Percentiles rank a stretch among this genome's conserved stretches.
Conservation (phyloP, 2,888 invertebrate species). For the Lapara coniferarum region DNA sequence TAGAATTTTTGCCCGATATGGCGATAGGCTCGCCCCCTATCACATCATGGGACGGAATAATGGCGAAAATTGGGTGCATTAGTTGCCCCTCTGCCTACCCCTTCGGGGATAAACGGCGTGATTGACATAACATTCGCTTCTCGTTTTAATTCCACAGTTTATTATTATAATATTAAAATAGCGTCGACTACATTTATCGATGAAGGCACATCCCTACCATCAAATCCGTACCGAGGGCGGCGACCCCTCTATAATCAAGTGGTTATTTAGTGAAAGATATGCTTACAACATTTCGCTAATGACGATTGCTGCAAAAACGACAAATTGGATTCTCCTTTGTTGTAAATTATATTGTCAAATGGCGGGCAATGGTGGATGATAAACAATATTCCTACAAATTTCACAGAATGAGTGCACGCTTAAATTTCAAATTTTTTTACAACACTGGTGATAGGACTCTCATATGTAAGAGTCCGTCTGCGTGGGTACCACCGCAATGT, state of each 20-base stretch:
- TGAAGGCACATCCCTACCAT: not conserved
- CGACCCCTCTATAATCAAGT: constrained; percentile 39
- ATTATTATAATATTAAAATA: too few relatives aligned
- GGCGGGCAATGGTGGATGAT: not conserved
- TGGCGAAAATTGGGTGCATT: too few relatives aligned
- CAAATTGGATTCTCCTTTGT: constrained; percentile 1
- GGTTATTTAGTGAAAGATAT: constrained; percentile 36
- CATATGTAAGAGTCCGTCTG: too few relatives aligned
- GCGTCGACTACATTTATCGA: not conserved
- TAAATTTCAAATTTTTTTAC: too few relatives aligned
- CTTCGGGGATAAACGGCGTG: too few relatives aligned
- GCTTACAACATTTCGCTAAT: constrained; percentile 28
- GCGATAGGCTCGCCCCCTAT: too few relatives aligned
- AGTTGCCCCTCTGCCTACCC: too few relatives aligned
- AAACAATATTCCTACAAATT: not conserved
- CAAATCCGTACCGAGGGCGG: constrained; percentile 36
- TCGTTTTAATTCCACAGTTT: not conserved
- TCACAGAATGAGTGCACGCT: too few relatives aligned
- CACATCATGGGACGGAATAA: too few relatives aligned
- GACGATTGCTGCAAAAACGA: constrained; percentile 8
- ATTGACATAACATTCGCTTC: not conserved
- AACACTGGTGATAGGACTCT: too few relatives aligned
- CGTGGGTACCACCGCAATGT: too few relatives aligned
- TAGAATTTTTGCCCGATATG: too few relatives aligned
- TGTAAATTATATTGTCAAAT: not conserved